Percentiles rank a stretch among this genome's conserved stretches.
Evolutionary conservation across 2,797 vertebrate genomes (phyloP).

Genomic region (Rhadinocentrus ornatus): DNA sequence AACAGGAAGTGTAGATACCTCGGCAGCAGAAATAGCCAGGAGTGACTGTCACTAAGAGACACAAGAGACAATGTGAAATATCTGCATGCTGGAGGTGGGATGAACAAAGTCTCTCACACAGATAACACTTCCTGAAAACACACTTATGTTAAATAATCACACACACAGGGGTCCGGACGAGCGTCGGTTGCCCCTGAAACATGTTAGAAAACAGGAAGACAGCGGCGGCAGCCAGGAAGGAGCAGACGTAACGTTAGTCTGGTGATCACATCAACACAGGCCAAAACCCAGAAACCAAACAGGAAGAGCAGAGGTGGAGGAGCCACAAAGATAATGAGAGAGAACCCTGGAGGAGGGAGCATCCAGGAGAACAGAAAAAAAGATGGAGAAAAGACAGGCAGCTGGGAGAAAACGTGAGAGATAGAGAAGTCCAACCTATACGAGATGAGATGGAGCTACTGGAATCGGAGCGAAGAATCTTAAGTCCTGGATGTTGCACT

Average conservation of each 20-base stretch:
- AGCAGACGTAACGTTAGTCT: constrained; percentile 67
- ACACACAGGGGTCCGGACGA: constrained; percentile 31
- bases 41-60: constrained; percentile 88
- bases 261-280: constrained; percentile 70
- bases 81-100: constrained; percentile 64
- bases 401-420: constrained; percentile 53
- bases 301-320: constrained; percentile 4
- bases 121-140: constrained; percentile 10
- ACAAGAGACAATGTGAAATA: constrained; percentile 86
- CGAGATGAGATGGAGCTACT: constrained; percentile 95
- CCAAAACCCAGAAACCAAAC: constrained; percentile 57
- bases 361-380: constrained; percentile 25
- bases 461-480: constrained; percentile 95
- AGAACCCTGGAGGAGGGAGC: constrained; percentile 10
- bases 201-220: constrained; percentile 19
- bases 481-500: constrained; percentile 96
- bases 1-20: constrained; percentile 83
- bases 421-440: constrained; percentile 90
- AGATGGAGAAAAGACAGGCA: constrained; percentile 19
- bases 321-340: neutral
- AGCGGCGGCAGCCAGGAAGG: constrained; percentile 26
- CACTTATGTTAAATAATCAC: neutral
- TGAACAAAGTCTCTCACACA: constrained; percentile 49
- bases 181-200: constrained; percentile 38
- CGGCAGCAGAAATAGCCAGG: constrained; percentile 89